phyloP scores from a whole-genome alignment of 2,113 vertebrate genomes.

The Pica pica region DNA sequence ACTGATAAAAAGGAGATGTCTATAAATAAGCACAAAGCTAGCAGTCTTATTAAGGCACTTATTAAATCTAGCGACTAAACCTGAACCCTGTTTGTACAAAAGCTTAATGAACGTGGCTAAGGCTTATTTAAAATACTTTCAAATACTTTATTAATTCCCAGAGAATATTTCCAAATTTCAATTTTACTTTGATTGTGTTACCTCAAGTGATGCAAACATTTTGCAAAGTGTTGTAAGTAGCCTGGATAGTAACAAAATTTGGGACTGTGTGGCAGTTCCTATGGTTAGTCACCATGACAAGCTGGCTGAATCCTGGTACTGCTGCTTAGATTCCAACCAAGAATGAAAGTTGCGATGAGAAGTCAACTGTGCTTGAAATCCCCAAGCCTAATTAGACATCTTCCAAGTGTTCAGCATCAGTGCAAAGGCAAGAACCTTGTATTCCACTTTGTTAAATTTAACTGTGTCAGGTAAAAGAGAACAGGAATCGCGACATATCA shows the following conservation, averaged over 20 bases:
- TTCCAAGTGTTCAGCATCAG: background rate
- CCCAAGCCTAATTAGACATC: background rate
- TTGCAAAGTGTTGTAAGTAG: background rate
- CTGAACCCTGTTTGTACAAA: background rate
- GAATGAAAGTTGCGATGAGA: background rate
- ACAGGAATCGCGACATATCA: fast-evolving
- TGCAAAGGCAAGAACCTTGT: background rate
- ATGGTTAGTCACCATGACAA: background rate
- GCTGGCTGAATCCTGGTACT: background rate
- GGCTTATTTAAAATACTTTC: background rate
- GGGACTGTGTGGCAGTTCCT: background rate
- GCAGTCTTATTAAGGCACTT: background rate
- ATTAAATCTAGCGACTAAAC: background rate
- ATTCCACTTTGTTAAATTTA: background rate
- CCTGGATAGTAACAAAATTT: background rate
- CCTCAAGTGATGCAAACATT: background rate
- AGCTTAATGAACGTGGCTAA: background rate
- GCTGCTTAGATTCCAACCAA: background rate
- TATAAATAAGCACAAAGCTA: background rate
- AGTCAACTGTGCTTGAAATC: background rate
- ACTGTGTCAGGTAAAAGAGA: background rate
- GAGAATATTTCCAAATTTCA: background rate
- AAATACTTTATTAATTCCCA: background rate
- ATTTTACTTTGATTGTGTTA: background rate
- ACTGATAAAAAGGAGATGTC: background rate